A percentile compares a stretch with the other conserved stretches of the same genome.
These are phyloP conservation scores for Macropus fuliginosus DNA, from an alignment of 2,797 vertebrate genomes.

Conservation along the genomic window DNA sequence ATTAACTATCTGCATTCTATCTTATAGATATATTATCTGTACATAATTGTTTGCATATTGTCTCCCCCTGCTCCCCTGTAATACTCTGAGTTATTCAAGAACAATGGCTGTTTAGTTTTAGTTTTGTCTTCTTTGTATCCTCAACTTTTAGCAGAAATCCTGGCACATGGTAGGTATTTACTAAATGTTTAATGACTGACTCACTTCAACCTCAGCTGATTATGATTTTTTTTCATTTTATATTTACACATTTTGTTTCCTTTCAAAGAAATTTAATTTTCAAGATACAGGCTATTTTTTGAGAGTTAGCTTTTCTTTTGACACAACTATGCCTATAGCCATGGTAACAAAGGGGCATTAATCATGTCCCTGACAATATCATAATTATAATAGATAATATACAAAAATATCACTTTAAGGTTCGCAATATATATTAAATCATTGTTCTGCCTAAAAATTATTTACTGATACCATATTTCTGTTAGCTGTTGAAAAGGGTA, in stretches of 20 bases:
- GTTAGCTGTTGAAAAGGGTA: neutral
- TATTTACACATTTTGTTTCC: neutral
- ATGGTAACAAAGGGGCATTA: neutral
- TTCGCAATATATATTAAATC: neutral
- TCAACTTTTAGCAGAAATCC: neutral
- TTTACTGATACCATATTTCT: neutral
- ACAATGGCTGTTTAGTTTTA: too few relatives aligned
- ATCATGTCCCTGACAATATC: neutral
- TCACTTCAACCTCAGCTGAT: neutral
- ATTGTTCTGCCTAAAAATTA: neutral
- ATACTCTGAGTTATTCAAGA: neutral
- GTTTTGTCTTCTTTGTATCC: neutral
- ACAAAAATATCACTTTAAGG: neutral
- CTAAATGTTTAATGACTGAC: slow-evolving; percentile 10
- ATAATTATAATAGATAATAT: neutral
- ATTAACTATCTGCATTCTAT: neutral
- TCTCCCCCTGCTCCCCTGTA: neutral
- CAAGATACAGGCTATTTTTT: neutral
- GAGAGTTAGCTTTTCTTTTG: neutral
- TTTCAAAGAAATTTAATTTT: neutral
- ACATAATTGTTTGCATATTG: neutral
- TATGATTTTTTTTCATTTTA: neutral
- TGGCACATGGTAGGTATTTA: neutral
- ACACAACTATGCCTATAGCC: neutral
- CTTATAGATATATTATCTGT: neutral